Percentiles rank a stretch among this genome's conserved stretches.
Evolutionary conservation across 30 jellyfish, hydroid and myxozoan species (phyloP).

Genomic region (Rhopilema esculentum): DNA sequence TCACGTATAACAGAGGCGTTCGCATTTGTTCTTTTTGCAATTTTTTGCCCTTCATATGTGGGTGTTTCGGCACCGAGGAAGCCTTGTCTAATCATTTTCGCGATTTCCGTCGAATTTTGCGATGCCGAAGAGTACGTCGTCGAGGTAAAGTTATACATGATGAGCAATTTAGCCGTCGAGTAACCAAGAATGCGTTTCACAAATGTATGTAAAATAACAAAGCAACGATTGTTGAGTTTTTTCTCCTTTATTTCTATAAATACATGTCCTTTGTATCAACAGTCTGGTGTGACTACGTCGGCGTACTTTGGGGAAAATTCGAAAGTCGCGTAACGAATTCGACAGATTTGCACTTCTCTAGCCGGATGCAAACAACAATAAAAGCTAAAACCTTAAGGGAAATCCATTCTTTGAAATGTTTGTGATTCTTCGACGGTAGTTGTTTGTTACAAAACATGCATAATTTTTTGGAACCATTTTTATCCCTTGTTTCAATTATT

Average conservation of each 20-base stretch:
- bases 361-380: too few relatives aligned
- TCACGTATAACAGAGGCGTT: slow-evolving; percentile 2
- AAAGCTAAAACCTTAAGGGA: too few relatives aligned
- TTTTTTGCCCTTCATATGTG: slow-evolving; percentile 19
- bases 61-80: slow-evolving; percentile 25
- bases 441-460: too few relatives aligned
- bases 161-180: too few relatives aligned
- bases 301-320: background rate
- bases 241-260: too few relatives aligned
- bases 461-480: too few relatives aligned
- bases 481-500: too few relatives aligned
- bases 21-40: slow-evolving; percentile 30
- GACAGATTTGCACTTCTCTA: background rate
- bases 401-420: too few relatives aligned
- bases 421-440: too few relatives aligned
- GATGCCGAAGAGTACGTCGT: background rate
- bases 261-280: background rate
- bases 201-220: too few relatives aligned
- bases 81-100: slow-evolving; percentile 23
- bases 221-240: too few relatives aligned
- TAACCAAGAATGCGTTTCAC: too few relatives aligned
- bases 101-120: slow-evolving; percentile 47
- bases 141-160: background rate
- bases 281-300: background rate
- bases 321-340: background rate